Conservation (phyloP, 2,113 vertebrate species). For the Pelecanus crispus region DNA sequence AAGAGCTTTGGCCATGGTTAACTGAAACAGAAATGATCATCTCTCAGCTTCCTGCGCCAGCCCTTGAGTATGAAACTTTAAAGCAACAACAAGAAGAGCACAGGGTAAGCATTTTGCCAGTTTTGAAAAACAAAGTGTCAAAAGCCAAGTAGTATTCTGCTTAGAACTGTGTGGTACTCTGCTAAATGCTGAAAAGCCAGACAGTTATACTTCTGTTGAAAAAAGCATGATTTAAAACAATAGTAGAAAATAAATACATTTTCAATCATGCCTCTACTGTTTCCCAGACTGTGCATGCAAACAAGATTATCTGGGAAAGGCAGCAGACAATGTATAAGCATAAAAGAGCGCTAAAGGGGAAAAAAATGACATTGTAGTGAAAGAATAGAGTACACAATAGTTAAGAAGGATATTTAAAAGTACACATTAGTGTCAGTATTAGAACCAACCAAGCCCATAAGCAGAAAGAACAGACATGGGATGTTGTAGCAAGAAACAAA, state of each 20-base stretch:
- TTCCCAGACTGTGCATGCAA: neutral
- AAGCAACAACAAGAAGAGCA: constrained; percentile 94
- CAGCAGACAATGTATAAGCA: neutral
- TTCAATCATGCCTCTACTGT: neutral
- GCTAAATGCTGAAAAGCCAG: neutral
- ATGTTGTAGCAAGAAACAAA: neutral
- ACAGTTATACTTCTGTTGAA: neutral
- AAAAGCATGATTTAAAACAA: neutral
- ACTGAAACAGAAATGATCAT: constrained; percentile 84
- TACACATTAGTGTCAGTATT: neutral
- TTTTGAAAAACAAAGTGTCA: neutral
- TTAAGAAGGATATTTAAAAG: neutral
- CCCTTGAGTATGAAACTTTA: constrained; percentile 92
- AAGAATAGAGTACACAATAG: neutral
- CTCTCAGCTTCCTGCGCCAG: constrained; percentile 83
- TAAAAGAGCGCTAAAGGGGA: neutral
- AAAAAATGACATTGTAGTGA: neutral
- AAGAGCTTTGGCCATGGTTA: constrained; percentile 96
- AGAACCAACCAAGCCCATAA: neutral
- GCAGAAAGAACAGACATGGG: neutral
- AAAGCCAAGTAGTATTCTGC: neutral
- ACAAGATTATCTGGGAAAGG: neutral
- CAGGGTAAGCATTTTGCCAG: constrained; percentile 77
- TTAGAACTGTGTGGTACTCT: neutral
- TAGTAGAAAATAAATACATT: neutral